Percentiles rank a stretch among this genome's conserved stretches.
Evolutionary conservation across 2,797 vertebrate genomes (phyloP).

Genomic region (Emys orbicularis): DNA sequence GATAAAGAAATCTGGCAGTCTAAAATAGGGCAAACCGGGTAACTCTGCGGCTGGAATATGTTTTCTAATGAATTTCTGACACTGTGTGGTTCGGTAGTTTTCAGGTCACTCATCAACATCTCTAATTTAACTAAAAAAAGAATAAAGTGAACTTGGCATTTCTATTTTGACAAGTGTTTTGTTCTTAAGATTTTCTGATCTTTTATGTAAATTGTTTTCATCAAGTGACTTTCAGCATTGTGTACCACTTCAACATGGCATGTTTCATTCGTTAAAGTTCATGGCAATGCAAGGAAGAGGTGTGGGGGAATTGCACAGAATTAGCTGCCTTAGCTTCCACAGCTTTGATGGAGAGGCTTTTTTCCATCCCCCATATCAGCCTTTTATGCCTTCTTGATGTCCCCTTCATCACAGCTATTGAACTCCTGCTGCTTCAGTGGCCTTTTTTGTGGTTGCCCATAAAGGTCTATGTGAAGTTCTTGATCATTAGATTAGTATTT

Average conservation of each 20-base stretch:
- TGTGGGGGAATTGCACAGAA: not conserved
- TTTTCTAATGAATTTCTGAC: not conserved
- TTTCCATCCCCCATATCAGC: not conserved
- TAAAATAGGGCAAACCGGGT: rapidly evolving
- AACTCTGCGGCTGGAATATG: rapidly evolving
- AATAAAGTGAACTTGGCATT: not conserved
- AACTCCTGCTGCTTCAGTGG: not conserved
- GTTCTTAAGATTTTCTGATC: not conserved
- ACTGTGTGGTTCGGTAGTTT: not conserved
- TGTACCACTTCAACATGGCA: not conserved
- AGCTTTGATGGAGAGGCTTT: not conserved
- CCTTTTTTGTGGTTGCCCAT: not conserved
- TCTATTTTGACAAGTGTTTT: not conserved
- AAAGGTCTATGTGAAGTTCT: not conserved
- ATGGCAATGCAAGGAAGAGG: not conserved
- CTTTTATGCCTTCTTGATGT: not conserved
- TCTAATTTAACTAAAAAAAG: not conserved
- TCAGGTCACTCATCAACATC: not conserved
- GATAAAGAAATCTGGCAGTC: not conserved
- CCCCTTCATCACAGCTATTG: not conserved
- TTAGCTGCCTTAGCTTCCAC: not conserved
- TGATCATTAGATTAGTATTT: not conserved
- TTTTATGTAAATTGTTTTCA: not conserved
- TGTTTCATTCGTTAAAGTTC: not conserved
- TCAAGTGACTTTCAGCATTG: not conserved